These are phyloP conservation scores for Tachypleus tridentatus DNA, from an alignment of 1,140 invertebrate species.

Conservation along the genomic window DNA sequence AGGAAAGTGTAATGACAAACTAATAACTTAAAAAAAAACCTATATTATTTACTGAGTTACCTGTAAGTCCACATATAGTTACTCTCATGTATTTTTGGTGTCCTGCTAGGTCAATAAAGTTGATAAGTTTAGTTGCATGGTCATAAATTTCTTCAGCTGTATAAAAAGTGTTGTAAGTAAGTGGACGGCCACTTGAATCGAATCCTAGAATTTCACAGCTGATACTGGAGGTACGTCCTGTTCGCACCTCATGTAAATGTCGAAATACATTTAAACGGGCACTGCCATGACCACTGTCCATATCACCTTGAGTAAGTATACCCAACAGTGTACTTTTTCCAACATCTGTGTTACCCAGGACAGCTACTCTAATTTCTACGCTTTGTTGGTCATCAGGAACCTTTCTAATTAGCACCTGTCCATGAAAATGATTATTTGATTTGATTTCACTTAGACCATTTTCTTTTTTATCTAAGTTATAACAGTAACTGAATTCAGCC, in stretches of 20 bases:
- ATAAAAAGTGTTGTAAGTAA: constrained; percentile 80
- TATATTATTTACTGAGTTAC: constrained; percentile 27
- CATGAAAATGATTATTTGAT: too few species aligned
- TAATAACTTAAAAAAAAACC: background rate
- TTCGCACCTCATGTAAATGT: constrained; percentile 91
- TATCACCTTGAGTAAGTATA: constrained; percentile 83
- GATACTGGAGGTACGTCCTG: constrained; percentile 88
- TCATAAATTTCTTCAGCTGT: constrained; percentile 90
- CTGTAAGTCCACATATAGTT: constrained; percentile 83
- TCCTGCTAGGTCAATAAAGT: constrained; percentile 90
- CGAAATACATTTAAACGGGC: constrained; percentile 89
- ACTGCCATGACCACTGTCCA: constrained; percentile 84
- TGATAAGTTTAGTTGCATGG: constrained; percentile 74
- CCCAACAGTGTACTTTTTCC: constrained; percentile 88
- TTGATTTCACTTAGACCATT: too few species aligned
- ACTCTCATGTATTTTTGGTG: constrained; percentile 92
- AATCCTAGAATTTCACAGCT: constrained; percentile 94
- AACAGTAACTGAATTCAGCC: too few species aligned
- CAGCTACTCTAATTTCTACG: constrained; percentile 78
- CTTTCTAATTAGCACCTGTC: constrained; percentile 69
- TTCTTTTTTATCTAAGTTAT: too few species aligned
- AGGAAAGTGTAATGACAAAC: background rate
- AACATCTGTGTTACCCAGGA: constrained; percentile 82
- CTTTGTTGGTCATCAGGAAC: constrained; percentile 81
- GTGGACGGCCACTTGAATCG: constrained; percentile 53